Conservation (phyloP, 2,113 vertebrate genomes). For the Sorex araneus region DNA sequence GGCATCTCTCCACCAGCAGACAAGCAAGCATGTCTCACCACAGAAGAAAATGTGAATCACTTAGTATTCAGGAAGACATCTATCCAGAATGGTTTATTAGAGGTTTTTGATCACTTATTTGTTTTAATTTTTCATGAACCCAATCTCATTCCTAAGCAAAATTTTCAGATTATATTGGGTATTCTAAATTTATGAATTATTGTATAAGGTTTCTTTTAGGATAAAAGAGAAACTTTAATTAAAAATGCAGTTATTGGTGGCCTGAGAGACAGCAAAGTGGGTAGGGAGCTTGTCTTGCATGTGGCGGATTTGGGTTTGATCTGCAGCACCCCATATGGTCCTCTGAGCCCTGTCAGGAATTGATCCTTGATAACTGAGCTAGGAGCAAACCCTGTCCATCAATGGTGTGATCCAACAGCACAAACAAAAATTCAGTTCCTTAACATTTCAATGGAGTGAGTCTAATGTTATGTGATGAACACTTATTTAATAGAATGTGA, state of each 20-base stretch:
- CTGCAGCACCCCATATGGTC: too few relatives aligned
- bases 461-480: neutral
- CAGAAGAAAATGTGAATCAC: neutral
- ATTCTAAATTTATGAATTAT: conserved; percentile 58
- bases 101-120: neutral
- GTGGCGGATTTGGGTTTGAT: too few relatives aligned
- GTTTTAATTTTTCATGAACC: too few relatives aligned
- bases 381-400: too few relatives aligned
- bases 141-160: neutral
- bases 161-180: conserved; percentile 36
- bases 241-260: too few relatives aligned
- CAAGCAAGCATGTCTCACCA: neutral
- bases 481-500: conserved; percentile 35
- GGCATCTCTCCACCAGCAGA: too few relatives aligned
- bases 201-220: conserved; percentile 3
- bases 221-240: neutral
- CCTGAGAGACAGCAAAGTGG: too few relatives aligned
- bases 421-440: conserved; percentile 15
- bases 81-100: conserved; percentile 6
- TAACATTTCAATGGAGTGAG: conserved; percentile 29
- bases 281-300: too few relatives aligned
- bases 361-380: too few relatives aligned
- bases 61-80: conserved; percentile 31
- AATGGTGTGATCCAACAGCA: too few relatives aligned
- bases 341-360: too few relatives aligned